Percentiles rank a stretch among this genome's conserved stretches.
phyloP scores from a whole-genome alignment of 2,113 vertebrate genomes.

The Amblyopsis rosae region DNA sequence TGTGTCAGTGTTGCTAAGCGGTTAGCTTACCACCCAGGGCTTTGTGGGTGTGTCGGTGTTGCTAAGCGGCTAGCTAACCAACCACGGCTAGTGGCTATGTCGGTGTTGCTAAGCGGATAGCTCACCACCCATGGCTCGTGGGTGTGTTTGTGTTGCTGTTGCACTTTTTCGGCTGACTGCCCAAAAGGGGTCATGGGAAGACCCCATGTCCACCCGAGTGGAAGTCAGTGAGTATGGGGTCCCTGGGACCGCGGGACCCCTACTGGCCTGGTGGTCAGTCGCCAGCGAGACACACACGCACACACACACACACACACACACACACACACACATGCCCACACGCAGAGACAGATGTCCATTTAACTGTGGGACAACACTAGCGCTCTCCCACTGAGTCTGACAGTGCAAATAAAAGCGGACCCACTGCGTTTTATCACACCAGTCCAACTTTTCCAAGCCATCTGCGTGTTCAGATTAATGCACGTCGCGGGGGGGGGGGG shows the following conservation, averaged over 20 bases:
- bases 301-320: conserved; percentile 9
- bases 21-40: neutral
- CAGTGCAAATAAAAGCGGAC: conserved; percentile 31
- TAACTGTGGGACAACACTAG: conserved; percentile 9
- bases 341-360: neutral
- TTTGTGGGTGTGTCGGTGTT: conserved; percentile 10
- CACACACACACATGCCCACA: neutral
- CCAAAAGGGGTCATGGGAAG: conserved; percentile 34
- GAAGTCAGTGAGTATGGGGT: conserved; percentile 77
- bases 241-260: conserved; percentile 5
- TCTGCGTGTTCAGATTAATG: neutral
- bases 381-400: conserved; percentile 22
- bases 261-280: conserved; percentile 28
- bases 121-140: neutral
- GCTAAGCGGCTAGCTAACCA: no score
- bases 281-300: conserved; percentile 18
- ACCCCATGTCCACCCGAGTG: conserved; percentile 62
- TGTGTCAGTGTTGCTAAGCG: neutral
- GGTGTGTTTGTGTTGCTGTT: conserved; percentile 40
- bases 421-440: neutral
- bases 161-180: conserved; percentile 61
- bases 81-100: no score
- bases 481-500: no score
- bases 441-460: conserved; percentile 2
- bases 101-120: neutral